Percentiles rank a stretch among this genome's conserved stretches.
These are phyloP conservation scores for Brachylomia viminalis DNA, from an alignment of 2,888 invertebrate species.

Conservation along the genomic window DNA sequence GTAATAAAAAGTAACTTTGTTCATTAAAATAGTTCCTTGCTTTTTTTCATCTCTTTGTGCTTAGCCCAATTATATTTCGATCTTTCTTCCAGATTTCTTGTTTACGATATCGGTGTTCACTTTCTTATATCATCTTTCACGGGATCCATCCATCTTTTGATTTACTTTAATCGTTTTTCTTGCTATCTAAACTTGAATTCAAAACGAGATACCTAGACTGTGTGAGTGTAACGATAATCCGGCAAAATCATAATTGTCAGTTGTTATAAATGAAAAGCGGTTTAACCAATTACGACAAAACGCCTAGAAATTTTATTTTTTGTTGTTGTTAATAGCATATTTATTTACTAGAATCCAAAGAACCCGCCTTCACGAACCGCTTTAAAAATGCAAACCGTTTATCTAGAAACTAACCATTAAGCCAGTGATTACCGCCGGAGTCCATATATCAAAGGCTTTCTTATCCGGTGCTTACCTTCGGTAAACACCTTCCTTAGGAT, in stretches of 20 bases:
- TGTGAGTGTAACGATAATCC: neutral
- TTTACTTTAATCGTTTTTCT: neutral
- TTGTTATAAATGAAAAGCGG: conserved; percentile 19
- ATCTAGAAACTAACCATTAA: conserved; percentile 57
- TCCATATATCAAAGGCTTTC: conserved; percentile 55
- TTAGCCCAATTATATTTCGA: too few species aligned
- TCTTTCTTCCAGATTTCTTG: neutral
- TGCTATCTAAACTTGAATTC: neutral
- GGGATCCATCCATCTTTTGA: neutral
- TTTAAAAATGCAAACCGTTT: conserved; percentile 54
- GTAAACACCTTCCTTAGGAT: conserved; percentile 39
- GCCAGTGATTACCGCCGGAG: conserved; percentile 34
- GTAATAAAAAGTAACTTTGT: neutral
- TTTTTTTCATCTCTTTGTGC: neutral
- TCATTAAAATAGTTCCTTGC: neutral
- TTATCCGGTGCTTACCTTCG: conserved; percentile 48
- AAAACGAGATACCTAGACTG: neutral
- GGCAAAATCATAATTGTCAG: neutral
- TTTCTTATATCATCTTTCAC: neutral
- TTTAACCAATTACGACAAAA: conserved; percentile 12
- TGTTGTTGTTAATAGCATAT: neutral
- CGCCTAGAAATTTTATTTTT: conserved; percentile 24
- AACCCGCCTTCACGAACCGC: conserved; percentile 4
- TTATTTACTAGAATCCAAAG: conserved; percentile 38
- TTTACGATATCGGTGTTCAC: neutral